Evolutionary conservation across 2,888 invertebrate genomes (phyloP).

Genomic region (Oscheius sp.): DNA sequence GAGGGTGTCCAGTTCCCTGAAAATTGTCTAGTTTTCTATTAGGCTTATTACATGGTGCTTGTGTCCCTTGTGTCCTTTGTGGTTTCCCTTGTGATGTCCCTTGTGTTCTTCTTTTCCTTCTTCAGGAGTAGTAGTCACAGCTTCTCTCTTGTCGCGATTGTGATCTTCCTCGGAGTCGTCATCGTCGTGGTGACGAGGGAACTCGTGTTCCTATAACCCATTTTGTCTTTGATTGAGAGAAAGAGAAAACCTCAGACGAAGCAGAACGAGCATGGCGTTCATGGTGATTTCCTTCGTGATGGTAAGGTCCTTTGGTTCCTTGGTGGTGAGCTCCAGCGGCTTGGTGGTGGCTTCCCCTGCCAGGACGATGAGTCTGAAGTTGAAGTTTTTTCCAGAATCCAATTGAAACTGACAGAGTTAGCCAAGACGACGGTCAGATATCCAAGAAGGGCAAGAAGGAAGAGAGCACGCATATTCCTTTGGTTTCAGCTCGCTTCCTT

Average conservation of each 20-base stretch:
- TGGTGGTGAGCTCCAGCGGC: not conserved
- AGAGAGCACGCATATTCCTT: not conserved
- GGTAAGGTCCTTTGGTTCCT: not conserved
- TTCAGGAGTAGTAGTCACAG: too few relatives aligned
- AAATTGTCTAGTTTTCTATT: too few relatives aligned
- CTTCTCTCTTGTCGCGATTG: not conserved
- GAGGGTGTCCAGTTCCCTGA: not conserved
- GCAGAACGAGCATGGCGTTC: not conserved
- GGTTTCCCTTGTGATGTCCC: not conserved
- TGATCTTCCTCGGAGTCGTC: too few relatives aligned
- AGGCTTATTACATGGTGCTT: too few relatives aligned
- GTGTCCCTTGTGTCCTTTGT: not conserved
- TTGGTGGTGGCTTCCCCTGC: not conserved
- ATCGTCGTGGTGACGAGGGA: not conserved
- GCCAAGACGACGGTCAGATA: not conserved
- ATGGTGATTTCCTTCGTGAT: not conserved
- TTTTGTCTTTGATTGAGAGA: too few relatives aligned
- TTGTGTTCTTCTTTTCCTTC: too few relatives aligned
- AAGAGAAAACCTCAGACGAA: not conserved
- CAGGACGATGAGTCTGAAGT: not conserved
- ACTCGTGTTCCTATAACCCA: not conserved
- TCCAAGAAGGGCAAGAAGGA: not conserved
- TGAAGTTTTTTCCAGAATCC: not conserved
- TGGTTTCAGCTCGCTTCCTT: too few relatives aligned
- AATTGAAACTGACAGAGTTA: not conserved